Percentiles rank a stretch among this genome's conserved stretches.
Evolutionary conservation across 2,888 invertebrate genomes (phyloP).

Genomic region (Conistra vaccinii): DNA sequence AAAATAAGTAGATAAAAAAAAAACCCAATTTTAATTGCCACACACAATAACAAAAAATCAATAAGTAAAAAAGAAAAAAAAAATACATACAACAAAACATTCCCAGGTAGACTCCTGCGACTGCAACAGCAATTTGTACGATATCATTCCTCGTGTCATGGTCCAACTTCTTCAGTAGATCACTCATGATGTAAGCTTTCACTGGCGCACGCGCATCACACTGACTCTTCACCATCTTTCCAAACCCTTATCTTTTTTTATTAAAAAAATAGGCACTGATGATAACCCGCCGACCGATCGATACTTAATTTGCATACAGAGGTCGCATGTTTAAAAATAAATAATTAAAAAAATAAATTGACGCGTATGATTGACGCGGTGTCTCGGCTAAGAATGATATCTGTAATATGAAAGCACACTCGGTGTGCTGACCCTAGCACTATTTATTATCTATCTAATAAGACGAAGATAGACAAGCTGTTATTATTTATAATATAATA

Average conservation of each 20-base stretch:
- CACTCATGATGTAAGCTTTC: conserved; percentile 89
- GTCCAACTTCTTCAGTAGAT: conserved; percentile 85
- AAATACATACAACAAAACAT: conserved; percentile 85
- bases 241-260: conserved; percentile 69
- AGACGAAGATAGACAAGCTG: conserved; percentile 52
- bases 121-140: conserved; percentile 80
- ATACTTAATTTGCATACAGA: conserved; percentile 77
- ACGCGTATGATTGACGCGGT: conserved; percentile 74
- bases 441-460: conserved; percentile 64
- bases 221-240: conserved; percentile 85
- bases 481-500: conserved; percentile 48
- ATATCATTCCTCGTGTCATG: conserved; percentile 83
- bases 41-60: neutral
- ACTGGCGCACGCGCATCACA: conserved; percentile 80
- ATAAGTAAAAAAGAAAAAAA: neutral
- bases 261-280: conserved; percentile 78
- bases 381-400: conserved; percentile 70
- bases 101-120: conserved; percentile 85
- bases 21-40: too few relatives aligned
- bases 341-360: conserved; percentile 57
- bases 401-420: conserved; percentile 67
- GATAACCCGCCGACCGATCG: conserved; percentile 84
- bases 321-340: conserved; percentile 71
- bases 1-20: neutral
- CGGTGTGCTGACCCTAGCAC: conserved; percentile 69